Base-by-base conservation (phyloP, 1,140 invertebrate genomes). In the Bacillus rossius region DNA sequence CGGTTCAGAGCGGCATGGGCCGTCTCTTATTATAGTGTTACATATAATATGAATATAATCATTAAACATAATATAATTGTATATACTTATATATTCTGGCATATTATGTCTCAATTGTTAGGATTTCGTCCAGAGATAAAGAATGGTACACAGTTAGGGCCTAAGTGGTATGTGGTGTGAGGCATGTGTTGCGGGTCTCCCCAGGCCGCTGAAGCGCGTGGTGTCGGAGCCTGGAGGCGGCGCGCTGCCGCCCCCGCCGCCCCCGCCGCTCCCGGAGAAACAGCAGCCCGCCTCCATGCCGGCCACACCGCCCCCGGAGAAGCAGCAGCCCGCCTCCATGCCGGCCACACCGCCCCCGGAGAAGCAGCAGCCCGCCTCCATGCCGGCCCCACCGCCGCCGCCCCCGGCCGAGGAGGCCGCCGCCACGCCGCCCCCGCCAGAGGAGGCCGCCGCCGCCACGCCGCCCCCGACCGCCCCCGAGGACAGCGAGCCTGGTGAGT, bases 211-310 rank as follows among this genome's bases (percentile, higher is more conserved):
- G 41, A 79, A 79, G 60, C 68, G 77, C 22, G 77, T 77, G 42
- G 74, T 75, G n/a, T 79, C 77, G 2, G 77, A 76, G 20, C 77
- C 77, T 7, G 74, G 68, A n/a, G 34, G 48, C 3, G 61, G 62
- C 29, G 60, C 59, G 10, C 58, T 57, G 64, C 76, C 58, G 63
- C 76, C 47, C 56, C 78, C 59, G 56, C 78, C 62, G 57, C 77
- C 59, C 65, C 77, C 68, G 1, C 67, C 67, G 5, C 65, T 66
- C 5, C 57, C 64, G 13, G 22, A 47, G 14, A 20, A 37, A n/a
- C 34, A 50, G 29, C 20, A 26, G 20, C 38, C 17, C 29, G 29
- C 37, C 37, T 14, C n/a, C 16, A 25, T 29, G 23, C 38, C 43
- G 29, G 16, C 53, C 37, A 29, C 56, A 26, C 41, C 19, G 23